Conservation (phyloP, 2,113 vertebrate genomes). For the Mesitornis unicolor region DNA sequence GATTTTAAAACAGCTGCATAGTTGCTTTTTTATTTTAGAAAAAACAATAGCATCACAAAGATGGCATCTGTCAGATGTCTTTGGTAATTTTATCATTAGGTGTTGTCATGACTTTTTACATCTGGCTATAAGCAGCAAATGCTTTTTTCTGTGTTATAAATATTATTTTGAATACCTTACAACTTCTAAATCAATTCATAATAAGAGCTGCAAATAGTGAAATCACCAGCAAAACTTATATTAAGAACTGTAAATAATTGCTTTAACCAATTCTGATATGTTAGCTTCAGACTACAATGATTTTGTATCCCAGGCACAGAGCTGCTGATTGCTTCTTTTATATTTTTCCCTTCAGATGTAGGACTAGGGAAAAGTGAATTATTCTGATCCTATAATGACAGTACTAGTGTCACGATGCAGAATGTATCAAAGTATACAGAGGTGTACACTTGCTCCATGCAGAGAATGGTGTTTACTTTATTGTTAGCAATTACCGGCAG, state of each 20-base stretch:
- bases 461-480: not conserved
- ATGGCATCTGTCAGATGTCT: conserved; percentile 43
- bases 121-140: not conserved
- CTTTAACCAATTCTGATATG: not conserved
- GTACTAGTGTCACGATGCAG: not conserved
- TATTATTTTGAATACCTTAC: not conserved
- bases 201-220: not conserved
- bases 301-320: not conserved
- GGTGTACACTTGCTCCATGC: not conserved
- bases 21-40: conserved; percentile 34
- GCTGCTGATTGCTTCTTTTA: not conserved
- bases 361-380: not conserved
- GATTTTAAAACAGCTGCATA: conserved; percentile 46
- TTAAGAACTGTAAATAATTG: not conserved
- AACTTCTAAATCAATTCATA: not conserved
- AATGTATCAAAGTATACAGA: not conserved
- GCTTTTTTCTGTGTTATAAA: not conserved
- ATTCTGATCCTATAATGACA: not conserved
- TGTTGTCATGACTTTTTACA: not conserved
- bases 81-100: conserved; percentile 26
- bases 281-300: not conserved
- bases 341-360: not conserved
- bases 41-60: not conserved
- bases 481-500: not conserved
- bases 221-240: not conserved